Base-by-base conservation (phyloP, 1,140 invertebrate species). In the Lasioglossum baleicum region DNA sequence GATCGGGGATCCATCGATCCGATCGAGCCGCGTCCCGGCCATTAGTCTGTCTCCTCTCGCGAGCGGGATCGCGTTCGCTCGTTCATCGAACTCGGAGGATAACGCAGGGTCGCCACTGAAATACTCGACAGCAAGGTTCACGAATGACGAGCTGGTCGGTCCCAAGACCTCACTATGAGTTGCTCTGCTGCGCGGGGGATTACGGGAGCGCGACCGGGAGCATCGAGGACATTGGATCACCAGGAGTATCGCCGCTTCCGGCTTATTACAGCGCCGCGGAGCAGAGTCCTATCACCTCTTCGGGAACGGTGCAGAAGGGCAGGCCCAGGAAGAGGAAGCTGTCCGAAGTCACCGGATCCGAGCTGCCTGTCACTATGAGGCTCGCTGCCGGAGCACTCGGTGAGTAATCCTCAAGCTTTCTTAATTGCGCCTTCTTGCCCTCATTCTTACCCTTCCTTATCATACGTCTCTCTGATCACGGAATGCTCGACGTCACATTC, bases 301-400 rank as follows among this genome's bases (percentile, higher is more conserved):
- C 93, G 48, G 94, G 93, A 42, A 90, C 93, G 1, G 94, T 94
- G 26, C 96, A 96, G 81, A 98, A 98, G 92, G 97, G 97, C 5
- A 92, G 97, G 53, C 97, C 97, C 0, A 94, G 97, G 84, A 98
- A 98, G 90, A 94, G 97, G 90, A 97, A 97, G 92, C 89, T 95
- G 13, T 87, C 94, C 88, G 90, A 94, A 90, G 73, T 94, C 91
- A 83, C 92, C 80, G 83, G 90, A 90, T 94, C 95, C 53, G 95
- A 95, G 58, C 92, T 96, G 76, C 95, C 95, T 63, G 94, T 95
- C 42, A 94, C 94, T 0, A 96, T 97, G 95, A 94, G 96, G 86
- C 95, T 96, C 90, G 94, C 95, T n/a, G 94, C 95, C 80, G 94
- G 94, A 60, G 94, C 95, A 56, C 91, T 96, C 84, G 96, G 96